phyloP scores from a whole-genome alignment of 1,140 invertebrate genomes.

The Ctenoplectra terminalis region DNA sequence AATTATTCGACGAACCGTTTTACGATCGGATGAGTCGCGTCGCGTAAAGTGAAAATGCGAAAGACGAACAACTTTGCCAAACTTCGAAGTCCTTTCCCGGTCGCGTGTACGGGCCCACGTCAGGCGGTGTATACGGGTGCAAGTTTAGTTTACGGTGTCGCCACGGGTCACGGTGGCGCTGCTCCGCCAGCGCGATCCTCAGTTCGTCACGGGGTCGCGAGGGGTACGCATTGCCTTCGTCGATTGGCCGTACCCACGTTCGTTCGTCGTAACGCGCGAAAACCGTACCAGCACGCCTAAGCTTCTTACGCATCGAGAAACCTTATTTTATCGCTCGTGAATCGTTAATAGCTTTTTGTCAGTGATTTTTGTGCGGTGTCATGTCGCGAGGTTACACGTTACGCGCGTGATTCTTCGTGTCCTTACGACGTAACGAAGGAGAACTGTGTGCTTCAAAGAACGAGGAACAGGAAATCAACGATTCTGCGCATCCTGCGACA shows the following conservation, averaged over 20 bases:
- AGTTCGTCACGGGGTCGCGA: slow-evolving; percentile 81
- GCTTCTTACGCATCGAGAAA: neutral
- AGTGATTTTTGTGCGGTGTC: slow-evolving; percentile 43
- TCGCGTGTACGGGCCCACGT: slow-evolving; percentile 49
- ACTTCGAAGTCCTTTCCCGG: neutral
- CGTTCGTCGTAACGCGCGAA: slow-evolving; percentile 56
- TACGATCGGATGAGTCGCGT: slow-evolving; percentile 18
- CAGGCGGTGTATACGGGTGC: slow-evolving; percentile 56
- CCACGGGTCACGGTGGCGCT: slow-evolving; percentile 81
- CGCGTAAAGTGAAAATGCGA: slow-evolving; percentile 24
- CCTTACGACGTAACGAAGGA: neutral
- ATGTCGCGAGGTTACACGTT: slow-evolving; percentile 18
- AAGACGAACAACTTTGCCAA: slow-evolving; percentile 35
- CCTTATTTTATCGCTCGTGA: neutral
- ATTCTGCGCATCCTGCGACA: slow-evolving; percentile 33
- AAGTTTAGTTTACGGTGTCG: slow-evolving; percentile 77
- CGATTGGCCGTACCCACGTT: slow-evolving; percentile 55
- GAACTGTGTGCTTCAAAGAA: neutral
- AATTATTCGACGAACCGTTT: neutral
- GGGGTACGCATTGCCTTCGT: slow-evolving; percentile 71
- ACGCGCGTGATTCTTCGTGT: slow-evolving; percentile 30
- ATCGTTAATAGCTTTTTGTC: neutral
- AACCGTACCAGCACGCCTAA: slow-evolving; percentile 26
- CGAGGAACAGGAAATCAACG: neutral
- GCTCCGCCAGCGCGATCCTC: slow-evolving; percentile 74